Evolutionary conservation across 2,797 vertebrate species (phyloP), one percentile per base, ranked within the genome.

Genomic region (Perodicticus potto): DNA sequence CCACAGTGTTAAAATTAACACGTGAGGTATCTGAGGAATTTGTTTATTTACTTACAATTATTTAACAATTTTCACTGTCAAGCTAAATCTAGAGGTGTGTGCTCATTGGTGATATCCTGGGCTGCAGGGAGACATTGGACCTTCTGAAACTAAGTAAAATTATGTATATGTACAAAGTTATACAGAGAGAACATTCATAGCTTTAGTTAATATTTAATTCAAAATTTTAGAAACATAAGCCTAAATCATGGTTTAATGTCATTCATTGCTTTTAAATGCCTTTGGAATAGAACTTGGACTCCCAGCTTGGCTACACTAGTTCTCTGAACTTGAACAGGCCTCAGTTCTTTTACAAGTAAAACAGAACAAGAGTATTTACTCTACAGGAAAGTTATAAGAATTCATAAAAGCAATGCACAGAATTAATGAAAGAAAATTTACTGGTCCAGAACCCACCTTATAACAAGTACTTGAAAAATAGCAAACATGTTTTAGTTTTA

Each of bases 171-270:
- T 90, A 61, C 7, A 65, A 93, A 93, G 73, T 81, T 87, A 87
- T 9, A 45, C 20, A 92, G 77, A 72, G 37, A 87, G 72, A 95
- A 95, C 92, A 55, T 55, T 57, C 82, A 63, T 40, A 84, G 37
- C 70, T 93, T 69, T 78, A 92, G 83, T 76, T 67, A 89, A 86
- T 72, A 85, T 76, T 95, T 95, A 94, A 88, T 63, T 85, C 40
- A 88, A 88, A 94, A 78, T 59, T 96, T 93, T 88, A 86, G 73
- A 69, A 93, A 87, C n/a, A 73, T 96, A 77, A 86, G 25, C 25
- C 43, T 94, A 86, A 95, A 96, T 91, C 65, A 88, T 25, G 57
- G 83, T 53, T 57, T 95, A 65, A 59, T 86, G 86, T 77, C 49
- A 89, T 90, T 85, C 84, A 14, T n/a, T 87, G 69, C 73, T 90